Conservation (phyloP, 2,888 invertebrate species). For the Petrolisthes manimaculis region DNA sequence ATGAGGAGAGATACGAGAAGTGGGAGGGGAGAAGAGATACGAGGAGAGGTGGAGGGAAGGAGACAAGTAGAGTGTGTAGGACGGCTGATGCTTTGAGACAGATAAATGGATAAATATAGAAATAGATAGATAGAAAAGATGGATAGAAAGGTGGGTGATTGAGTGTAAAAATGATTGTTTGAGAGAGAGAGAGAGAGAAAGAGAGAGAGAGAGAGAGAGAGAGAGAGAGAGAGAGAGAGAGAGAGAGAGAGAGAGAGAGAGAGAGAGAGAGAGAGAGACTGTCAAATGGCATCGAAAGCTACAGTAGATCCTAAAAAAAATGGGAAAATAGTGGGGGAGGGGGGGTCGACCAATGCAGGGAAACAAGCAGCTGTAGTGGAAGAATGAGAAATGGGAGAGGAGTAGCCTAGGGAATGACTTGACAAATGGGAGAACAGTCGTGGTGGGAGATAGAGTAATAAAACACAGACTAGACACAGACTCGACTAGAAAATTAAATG, state of each 20-base stretch:
- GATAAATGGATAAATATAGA: not conserved
- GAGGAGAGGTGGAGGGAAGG: not conserved
- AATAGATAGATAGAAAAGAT: not conserved
- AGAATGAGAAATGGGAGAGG: no score
- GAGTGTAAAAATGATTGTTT: no score
- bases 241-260: not conserved
- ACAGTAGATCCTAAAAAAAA: not conserved
- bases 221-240: not conserved
- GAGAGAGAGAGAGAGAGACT: not conserved
- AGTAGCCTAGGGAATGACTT: no score
- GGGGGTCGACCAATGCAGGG: not conserved
- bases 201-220: not conserved
- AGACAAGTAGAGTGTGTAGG: not conserved
- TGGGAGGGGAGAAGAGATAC: not conserved
- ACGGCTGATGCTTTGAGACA: not conserved
- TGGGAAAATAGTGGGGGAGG: not conserved
- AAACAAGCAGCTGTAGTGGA: no score
- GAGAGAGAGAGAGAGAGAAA: not conserved
- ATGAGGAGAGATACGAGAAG: not conserved
- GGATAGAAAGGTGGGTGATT: not conserved
- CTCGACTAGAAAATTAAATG: no score
- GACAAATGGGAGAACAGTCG: no score
- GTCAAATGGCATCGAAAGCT: no score
- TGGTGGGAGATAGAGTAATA: not conserved
- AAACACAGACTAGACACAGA: not conserved